Base-by-base conservation (phyloP, 2,113 vertebrate genomes). In the Urocitellus parryii region DNA sequence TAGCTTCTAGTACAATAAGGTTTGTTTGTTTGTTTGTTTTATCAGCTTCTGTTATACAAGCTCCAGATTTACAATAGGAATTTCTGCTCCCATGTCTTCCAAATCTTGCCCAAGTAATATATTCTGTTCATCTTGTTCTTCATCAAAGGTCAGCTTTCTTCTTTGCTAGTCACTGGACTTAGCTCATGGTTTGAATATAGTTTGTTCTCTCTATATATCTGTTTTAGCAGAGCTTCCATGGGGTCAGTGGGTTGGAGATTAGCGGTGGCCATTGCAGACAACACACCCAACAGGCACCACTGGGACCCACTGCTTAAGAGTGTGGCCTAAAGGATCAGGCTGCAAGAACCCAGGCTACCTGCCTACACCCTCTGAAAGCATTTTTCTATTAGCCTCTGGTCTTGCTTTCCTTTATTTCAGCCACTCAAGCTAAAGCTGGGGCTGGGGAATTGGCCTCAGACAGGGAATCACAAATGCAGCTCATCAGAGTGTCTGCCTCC, bases 41-140 rank as follows among this genome's bases (percentile, higher is more conserved):
- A 92, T 98, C 99, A 11, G 98, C 98, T 74, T 98, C 99, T 98
- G 97, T 98, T 92, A 98, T 27, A 67, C 99, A 98, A 0, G 93
- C 79, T 11, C 98, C 99, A 29, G 98, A 96, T 90, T 98, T 97
- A 88, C 99, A 99, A 84, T 48, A 98, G 98, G 5, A 99, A 95
- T 17, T 98, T 99, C 98, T 99, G 99, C 13, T 99, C 99, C 99
- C 99, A 99, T 51, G 48, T 99, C 99, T 96, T 99, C 99, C 96
- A 99, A 88, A 96, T 99, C 99, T 72, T 99, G 99, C 12, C 96
- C 97, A 93, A 99, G 98, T 51, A 99, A 79, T 8, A 99, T 98
- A 0, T 98, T 97, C 94, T 99, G 98, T 6, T 97, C 97, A 0
- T 1, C 78, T 13, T 82, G 56, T 4, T 98, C 98, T 1, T 98